Conservation (phyloP, 1,140 invertebrate genomes). For the Drosophila lacteicornis region DNA sequence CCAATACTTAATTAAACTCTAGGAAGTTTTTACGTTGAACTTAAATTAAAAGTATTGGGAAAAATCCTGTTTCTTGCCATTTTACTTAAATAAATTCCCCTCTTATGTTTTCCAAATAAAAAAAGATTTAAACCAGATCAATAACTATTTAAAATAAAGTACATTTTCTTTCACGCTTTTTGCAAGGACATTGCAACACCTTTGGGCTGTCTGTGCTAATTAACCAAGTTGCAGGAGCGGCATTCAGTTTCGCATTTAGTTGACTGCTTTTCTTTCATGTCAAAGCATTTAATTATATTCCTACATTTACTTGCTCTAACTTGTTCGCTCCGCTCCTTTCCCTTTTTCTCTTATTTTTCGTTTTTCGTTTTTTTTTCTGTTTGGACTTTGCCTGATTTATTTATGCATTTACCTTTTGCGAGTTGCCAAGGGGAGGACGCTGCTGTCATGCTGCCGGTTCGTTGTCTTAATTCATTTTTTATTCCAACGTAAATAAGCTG, state of each 20-base stretch:
- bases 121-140: neutral
- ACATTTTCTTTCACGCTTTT: neutral
- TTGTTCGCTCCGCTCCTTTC: slow-evolving; percentile 31
- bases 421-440: slow-evolving; percentile 28
- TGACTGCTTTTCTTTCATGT: slow-evolving; percentile 62
- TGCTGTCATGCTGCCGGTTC: slow-evolving; percentile 56
- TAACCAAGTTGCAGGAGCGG: slow-evolving; percentile 32
- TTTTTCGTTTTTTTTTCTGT: slow-evolving; percentile 23
- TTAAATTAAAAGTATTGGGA: too few species aligned
- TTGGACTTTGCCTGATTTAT: slow-evolving; percentile 64
- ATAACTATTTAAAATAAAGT: neutral
- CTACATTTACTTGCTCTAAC: slow-evolving; percentile 37
- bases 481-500: slow-evolving; percentile 78
- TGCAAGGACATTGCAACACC: slow-evolving; percentile 23
- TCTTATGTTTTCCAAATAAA: neutral
- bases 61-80: too few species aligned
- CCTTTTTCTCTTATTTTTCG: slow-evolving; percentile 17
- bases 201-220: slow-evolving; percentile 36
- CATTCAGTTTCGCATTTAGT: slow-evolving; percentile 45
- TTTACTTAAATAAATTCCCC: too few species aligned
- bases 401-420: slow-evolving; percentile 55
- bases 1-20: too few species aligned
- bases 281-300: slow-evolving; percentile 74
- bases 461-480: slow-evolving; percentile 81
- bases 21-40: too few species aligned